Base-by-base conservation (phyloP, 2,888 invertebrate genomes). In the Linyphia triangularis region DNA sequence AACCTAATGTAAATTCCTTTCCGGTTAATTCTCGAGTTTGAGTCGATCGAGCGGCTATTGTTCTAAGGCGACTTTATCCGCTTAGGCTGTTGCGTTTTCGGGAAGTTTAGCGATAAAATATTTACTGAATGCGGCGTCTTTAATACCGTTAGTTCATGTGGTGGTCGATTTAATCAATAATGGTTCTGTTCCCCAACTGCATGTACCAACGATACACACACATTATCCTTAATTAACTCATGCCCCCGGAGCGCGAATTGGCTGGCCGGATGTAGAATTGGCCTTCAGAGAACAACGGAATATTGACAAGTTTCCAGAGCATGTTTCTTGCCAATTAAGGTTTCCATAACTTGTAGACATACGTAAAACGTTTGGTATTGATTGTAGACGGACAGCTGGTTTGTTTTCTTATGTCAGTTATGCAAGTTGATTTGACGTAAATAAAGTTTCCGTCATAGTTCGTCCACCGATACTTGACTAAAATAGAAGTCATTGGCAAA, bases 161-260 rank as follows among this genome's bases (percentile, higher is more conserved):
- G 26, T 85, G 84, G 84, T 85, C 84, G 84, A 85, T 85, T 77
- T 30, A 85, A 85, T 85, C 84, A 85, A 85, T 85, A 85, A 85
- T 69, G 67, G 73, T 24, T 57, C 40, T 61, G 63, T 72, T 59
- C 51, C 37, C 57, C 19, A 0, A 26, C 67, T 10, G 16, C 43
- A 57, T n/a, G 26, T 28, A 43, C 26, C 70, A 26, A 24, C 33
- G 33, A 67, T 65, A 85, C 65, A 83, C 73, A 85, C 84, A 69
- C 84, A 85, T 85, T 85, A 85, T 37, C 75, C 51, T 75, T 85
- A 85, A 85, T 85, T 85, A 85, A 85, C 84, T 85, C 77, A 77
- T 77, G 84, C 69, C 77, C 69, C 22, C 22, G 57, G 73, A 73
- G 63, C 65, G 73, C 6, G 40, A 83, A 83, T 83, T 43, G 73